A percentile compares a stretch with the other conserved stretches of the same genome.
phyloP scores from a whole-genome alignment of 2,113 vertebrate species.

The Xiphophorus couchianus region DNA sequence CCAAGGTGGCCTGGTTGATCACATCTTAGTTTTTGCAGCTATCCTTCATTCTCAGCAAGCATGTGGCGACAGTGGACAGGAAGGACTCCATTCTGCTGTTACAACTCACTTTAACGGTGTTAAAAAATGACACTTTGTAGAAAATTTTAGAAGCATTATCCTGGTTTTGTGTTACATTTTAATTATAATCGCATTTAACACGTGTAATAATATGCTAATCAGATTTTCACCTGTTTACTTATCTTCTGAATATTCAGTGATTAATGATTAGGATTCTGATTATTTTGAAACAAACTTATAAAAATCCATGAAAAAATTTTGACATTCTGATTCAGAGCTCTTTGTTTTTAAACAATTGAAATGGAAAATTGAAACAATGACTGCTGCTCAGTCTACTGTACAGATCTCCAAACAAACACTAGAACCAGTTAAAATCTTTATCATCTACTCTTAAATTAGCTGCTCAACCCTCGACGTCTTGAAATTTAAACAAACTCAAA shows the following conservation, averaged over 20 bases:
- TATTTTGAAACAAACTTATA: neutral
- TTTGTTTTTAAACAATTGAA: neutral
- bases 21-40: too few relatives aligned
- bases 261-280: neutral
- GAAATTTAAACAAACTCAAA: neutral
- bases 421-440: constrained; percentile 3
- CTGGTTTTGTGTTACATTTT: too few relatives aligned
- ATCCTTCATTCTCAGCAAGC: too few relatives aligned
- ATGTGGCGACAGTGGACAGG: too few relatives aligned
- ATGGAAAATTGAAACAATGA: neutral
- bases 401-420: neutral
- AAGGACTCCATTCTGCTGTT: too few relatives aligned
- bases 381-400: neutral
- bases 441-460: neutral
- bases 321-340: neutral
- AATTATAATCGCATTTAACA: too few relatives aligned
- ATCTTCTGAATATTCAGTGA: neutral
- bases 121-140: neutral
- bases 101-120: too few relatives aligned
- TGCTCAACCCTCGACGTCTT: neutral
- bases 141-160: neutral
- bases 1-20: too few relatives aligned
- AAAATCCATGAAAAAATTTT: neutral
- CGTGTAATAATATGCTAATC: too few relatives aligned
- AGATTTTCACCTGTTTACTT: too few relatives aligned